Conservation (phyloP, 2,113 vertebrate species). For the Pluvianellus socialis region DNA sequence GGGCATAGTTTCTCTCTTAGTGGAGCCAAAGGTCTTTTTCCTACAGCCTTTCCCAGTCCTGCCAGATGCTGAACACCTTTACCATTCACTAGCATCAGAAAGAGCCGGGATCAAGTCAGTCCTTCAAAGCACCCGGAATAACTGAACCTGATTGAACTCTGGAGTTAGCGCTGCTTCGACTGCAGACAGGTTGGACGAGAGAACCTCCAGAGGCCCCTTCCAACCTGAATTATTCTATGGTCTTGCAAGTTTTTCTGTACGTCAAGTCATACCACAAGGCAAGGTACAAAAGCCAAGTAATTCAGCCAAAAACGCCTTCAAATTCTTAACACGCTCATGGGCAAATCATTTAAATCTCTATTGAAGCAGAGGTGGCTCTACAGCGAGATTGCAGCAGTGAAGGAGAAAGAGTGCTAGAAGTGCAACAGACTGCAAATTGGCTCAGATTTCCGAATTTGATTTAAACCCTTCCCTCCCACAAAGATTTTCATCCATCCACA, state of each 20-base stretch:
- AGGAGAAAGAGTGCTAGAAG: background rate
- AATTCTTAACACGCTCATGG: background rate
- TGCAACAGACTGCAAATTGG: background rate
- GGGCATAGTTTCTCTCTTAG: background rate
- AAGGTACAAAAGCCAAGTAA: background rate
- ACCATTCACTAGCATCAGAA: background rate
- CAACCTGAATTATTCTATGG: background rate
- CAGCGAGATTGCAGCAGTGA: background rate
- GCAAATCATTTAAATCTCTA: background rate
- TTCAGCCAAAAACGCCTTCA: background rate
- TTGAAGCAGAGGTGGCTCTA: background rate
- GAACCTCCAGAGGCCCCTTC: background rate
- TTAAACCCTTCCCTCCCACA: constrained; percentile 52
- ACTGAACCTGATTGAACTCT: background rate
- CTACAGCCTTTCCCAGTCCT: background rate
- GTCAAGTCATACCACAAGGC: background rate
- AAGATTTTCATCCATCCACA: background rate
- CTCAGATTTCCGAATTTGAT: background rate
- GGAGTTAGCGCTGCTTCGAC: background rate
- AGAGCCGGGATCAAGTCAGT: background rate
- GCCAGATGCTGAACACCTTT: background rate
- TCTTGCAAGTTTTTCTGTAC: background rate
- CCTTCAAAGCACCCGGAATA: background rate
- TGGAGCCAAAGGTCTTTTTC: background rate
- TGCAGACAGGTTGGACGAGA: background rate